phyloP scores from a whole-genome alignment of 2,888 invertebrate genomes.

The Coenonympha arcania region DNA sequence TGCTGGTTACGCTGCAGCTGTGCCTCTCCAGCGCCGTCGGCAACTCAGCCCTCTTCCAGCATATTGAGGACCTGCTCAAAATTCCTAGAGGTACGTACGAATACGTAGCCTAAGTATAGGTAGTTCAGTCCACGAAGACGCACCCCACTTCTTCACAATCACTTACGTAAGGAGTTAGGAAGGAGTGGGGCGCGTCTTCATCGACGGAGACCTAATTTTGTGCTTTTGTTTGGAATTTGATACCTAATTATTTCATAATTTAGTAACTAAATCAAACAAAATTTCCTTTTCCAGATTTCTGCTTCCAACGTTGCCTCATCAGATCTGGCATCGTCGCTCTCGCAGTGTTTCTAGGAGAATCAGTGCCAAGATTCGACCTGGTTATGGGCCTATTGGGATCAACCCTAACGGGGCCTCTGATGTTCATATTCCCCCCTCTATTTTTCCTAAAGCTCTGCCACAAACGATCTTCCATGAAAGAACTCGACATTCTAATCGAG shows the following conservation, averaged over 20 bases:
- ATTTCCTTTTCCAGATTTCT: conserved; percentile 78
- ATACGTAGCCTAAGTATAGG: too few relatives aligned
- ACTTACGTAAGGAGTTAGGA: too few relatives aligned
- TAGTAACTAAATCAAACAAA: too few relatives aligned
- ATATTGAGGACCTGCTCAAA: conserved; percentile 83
- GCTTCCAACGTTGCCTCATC: conserved; percentile 79
- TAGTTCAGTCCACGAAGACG: too few relatives aligned
- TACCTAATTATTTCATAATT: neutral
- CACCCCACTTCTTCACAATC: too few relatives aligned
- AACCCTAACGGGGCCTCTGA: conserved; percentile 85
- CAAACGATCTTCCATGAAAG: conserved; percentile 50
- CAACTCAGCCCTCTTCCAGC: conserved; percentile 86
- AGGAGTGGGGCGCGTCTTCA: too few relatives aligned
- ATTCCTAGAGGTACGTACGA: conserved; percentile 85
- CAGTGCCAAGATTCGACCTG: conserved; percentile 88
- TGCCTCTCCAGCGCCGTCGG: conserved; percentile 84
- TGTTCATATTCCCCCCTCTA: conserved; percentile 88
- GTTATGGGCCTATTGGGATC: conserved; percentile 91
- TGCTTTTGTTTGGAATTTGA: too few relatives aligned
- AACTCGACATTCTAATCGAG: conserved; percentile 20
- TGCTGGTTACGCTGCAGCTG: conserved; percentile 83
- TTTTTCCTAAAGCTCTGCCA: conserved; percentile 81
- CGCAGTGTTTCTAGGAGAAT: conserved; percentile 84
- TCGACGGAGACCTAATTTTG: too few relatives aligned
- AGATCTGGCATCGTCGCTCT: conserved; percentile 80